Conservation (phyloP, 2,113 vertebrate species). For the Nematolebias whitei region DNA sequence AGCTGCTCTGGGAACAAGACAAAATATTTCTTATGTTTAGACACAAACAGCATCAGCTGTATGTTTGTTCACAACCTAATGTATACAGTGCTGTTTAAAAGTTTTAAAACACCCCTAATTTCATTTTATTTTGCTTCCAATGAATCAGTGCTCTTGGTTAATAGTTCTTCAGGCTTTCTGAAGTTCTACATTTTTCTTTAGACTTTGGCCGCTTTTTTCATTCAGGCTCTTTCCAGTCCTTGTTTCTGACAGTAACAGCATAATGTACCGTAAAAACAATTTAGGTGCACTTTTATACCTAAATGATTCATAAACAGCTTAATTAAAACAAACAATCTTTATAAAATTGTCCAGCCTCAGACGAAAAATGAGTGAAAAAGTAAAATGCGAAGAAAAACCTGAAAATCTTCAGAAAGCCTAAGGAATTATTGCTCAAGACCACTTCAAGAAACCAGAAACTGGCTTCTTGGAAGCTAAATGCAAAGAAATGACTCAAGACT, state of each 20-base stretch:
- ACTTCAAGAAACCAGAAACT: neutral
- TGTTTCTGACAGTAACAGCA: no score
- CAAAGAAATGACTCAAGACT: neutral
- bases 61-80: constrained; percentile 9
- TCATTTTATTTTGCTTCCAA: neutral
- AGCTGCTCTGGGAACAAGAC: constrained; percentile 59
- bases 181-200: no score
- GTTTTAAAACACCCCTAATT: neutral
- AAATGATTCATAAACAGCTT: no score
- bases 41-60: constrained; percentile 10
- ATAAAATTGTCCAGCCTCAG: no score
- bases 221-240: no score
- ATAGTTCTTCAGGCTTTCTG: neutral
- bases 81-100: neutral
- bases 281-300: no score
- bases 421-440: neutral
- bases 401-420: no score
- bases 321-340: no score
- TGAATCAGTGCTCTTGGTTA: neutral
- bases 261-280: no score
- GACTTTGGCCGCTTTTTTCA: no score
- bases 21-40: constrained; percentile 13
- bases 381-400: neutral
- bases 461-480: neutral
- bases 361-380: neutral